A percentile compares a stretch with the other conserved stretches of the same genome.
These are phyloP conservation scores for Halcyon senegalensis DNA, from an alignment of 2,113 vertebrate species.

Conservation along the genomic window DNA sequence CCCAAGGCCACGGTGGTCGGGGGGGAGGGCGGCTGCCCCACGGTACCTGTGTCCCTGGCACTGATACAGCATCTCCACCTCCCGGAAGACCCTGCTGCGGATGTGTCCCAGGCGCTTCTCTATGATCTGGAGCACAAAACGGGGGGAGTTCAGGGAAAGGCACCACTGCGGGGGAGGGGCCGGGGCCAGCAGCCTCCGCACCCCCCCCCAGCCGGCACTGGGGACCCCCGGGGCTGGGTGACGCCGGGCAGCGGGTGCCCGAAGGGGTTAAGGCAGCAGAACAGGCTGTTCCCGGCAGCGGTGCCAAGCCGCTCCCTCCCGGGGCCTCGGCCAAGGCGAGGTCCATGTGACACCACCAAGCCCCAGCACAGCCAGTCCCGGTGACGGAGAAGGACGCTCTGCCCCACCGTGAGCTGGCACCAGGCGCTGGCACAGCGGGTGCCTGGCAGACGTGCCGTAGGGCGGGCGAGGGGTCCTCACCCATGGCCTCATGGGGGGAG, in stretches of 20 bases:
- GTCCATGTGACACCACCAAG: neutral
- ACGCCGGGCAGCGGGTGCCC: neutral
- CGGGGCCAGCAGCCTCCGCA: rapidly evolving
- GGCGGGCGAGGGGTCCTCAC: neutral
- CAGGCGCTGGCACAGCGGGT: neutral
- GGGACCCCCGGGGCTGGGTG: neutral
- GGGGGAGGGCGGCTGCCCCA: rapidly evolving
- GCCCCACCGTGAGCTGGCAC: neutral
- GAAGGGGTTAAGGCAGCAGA: conserved; percentile 26
- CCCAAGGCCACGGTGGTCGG: rapidly evolving
- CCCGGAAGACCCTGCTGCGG: conserved; percentile 92
- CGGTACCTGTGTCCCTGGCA: conserved; percentile 97
- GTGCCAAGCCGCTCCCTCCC: conserved; percentile 36
- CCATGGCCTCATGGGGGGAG: rapidly evolving
- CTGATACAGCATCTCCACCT: conserved; percentile 99
- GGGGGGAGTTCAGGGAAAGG: neutral
- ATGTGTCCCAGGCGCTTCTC: conserved; percentile 95
- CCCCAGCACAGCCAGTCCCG: neutral
- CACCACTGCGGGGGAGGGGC: rapidly evolving
- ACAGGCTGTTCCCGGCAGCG: conserved; percentile 11
- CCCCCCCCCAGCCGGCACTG: rapidly evolving
- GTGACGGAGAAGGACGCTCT: neutral
- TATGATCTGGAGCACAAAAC: conserved; percentile 84
- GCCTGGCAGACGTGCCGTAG: rapidly evolving
- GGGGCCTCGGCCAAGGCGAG: neutral